A percentile compares a stretch with the other conserved stretches of the same genome.
phyloP scores from a whole-genome alignment of 1,140 invertebrate genomes.

The Nasonia vitripennis region DNA sequence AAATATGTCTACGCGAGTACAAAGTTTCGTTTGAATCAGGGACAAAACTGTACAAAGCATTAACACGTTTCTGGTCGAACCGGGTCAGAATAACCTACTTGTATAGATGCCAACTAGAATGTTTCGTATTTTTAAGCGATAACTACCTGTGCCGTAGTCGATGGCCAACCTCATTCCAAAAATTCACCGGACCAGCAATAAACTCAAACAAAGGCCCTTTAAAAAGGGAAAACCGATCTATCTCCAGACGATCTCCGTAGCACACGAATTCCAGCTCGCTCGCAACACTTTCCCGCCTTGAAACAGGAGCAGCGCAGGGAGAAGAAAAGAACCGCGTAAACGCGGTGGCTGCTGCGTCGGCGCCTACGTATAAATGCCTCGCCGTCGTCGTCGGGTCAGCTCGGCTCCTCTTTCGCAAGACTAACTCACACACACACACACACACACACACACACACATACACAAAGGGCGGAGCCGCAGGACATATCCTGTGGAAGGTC shows the following conservation, averaged over 20 bases:
- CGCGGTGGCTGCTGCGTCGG: slow-evolving; percentile 7
- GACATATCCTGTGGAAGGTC: slow-evolving; percentile 53
- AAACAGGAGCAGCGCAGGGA: background rate
- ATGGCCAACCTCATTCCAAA: background rate
- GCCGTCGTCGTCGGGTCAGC: background rate
- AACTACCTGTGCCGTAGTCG: background rate
- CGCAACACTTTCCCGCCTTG: slow-evolving; percentile 1
- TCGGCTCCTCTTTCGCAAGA: background rate
- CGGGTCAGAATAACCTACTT: too few relatives aligned
- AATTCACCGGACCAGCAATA: background rate
- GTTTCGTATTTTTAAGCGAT: background rate
- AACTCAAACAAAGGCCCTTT: background rate
- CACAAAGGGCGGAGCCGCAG: slow-evolving; percentile 43
- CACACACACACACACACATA: background rate
- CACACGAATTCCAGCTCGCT: background rate
- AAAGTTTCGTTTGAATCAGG: background rate
- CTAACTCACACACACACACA: background rate
- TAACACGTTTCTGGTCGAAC: background rate
- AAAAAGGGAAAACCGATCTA: background rate
- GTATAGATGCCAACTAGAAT: background rate
- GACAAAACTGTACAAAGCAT: background rate
- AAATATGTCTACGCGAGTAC: background rate
- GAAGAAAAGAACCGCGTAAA: background rate
- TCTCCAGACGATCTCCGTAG: background rate
- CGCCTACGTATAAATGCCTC: background rate